Conservation (phyloP, 2,888 invertebrate species). For the Spodoptera littoralis region DNA sequence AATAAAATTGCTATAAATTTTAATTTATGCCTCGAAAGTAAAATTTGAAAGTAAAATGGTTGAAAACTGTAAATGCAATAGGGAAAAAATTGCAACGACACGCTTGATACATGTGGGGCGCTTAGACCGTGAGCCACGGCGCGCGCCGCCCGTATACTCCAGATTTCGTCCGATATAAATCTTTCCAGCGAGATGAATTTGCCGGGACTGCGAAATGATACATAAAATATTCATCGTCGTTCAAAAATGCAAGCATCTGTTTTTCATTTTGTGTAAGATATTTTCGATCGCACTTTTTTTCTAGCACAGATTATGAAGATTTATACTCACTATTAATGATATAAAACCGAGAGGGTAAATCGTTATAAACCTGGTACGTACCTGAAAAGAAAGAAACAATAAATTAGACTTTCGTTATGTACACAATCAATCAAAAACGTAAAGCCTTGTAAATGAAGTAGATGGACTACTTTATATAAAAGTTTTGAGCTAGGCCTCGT, state of each 20-base stretch:
- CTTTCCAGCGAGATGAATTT: slow-evolving; percentile 85
- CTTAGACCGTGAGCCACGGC: slow-evolving; percentile 65
- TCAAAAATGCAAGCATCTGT: slow-evolving; percentile 83
- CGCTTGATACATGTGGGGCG: slow-evolving; percentile 67
- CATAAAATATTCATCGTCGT: slow-evolving; percentile 84
- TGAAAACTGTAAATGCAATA: slow-evolving; percentile 58
- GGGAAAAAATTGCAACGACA: slow-evolving; percentile 68
- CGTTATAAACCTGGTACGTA: slow-evolving; percentile 46
- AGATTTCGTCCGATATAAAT: slow-evolving; percentile 84
- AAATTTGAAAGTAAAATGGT: slow-evolving; percentile 42
- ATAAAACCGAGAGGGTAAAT: slow-evolving; percentile 22
- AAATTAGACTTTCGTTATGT: slow-evolving; percentile 29
- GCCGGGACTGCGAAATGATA: slow-evolving; percentile 83
- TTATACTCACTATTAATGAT: too few relatives aligned
- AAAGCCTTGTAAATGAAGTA: slow-evolving; percentile 4
- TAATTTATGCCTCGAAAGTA: slow-evolving; percentile 5
- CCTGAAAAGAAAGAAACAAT: slow-evolving; percentile 54
- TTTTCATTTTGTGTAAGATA: slow-evolving; percentile 72
- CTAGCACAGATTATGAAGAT: too few relatives aligned
- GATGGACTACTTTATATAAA: slow-evolving; percentile 10
- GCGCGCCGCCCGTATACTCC: slow-evolving; percentile 72
- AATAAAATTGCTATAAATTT: slow-evolving; percentile 15
- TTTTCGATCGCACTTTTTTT: slow-evolving; percentile 46
- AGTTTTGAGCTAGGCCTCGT: slow-evolving; percentile 5
- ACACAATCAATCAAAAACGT: slow-evolving; percentile 23